phyloP scores from a whole-genome alignment of 2,797 vertebrate species.

The Acrocephalus scirpaceus region DNA sequence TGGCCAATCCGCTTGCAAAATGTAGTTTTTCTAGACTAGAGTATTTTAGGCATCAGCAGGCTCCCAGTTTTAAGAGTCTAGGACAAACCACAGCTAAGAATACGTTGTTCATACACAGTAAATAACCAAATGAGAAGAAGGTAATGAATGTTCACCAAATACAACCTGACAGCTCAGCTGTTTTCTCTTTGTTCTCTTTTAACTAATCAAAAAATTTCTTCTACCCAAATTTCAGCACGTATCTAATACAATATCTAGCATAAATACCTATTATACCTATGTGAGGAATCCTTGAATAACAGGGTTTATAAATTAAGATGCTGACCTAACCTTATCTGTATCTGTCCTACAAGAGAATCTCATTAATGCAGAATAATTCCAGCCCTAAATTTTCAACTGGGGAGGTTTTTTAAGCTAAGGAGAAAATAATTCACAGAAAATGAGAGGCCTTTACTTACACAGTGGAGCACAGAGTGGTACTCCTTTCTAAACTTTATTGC shows the following conservation, averaged over 20 bases:
- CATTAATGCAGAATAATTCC: not conserved
- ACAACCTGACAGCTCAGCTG: not conserved
- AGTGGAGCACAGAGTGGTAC: not conserved
- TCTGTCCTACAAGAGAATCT: not conserved
- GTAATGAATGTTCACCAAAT: not conserved
- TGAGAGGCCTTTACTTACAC: not conserved
- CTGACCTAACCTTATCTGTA: not conserved
- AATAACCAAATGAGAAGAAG: not conserved
- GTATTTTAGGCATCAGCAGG: not conserved
- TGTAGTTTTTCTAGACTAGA: not conserved
- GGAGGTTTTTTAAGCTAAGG: not conserved
- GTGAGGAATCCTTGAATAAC: not conserved
- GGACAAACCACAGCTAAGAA: not conserved
- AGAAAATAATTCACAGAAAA: not conserved
- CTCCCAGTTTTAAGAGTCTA: not conserved
- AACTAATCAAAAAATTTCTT: not conserved
- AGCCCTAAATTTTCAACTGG: not conserved
- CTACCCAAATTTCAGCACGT: not conserved
- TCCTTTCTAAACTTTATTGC: not conserved
- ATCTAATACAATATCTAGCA: not conserved
- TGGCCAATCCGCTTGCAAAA: accelerated
- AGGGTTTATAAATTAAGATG: not conserved
- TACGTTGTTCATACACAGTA: not conserved
- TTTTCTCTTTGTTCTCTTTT: not conserved
- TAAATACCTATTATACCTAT: not conserved